A percentile compares a stretch with the other conserved stretches of the same genome.
phyloP scores from a whole-genome alignment of 2,888 invertebrate species.

The Chydorus sphaericus region DNA sequence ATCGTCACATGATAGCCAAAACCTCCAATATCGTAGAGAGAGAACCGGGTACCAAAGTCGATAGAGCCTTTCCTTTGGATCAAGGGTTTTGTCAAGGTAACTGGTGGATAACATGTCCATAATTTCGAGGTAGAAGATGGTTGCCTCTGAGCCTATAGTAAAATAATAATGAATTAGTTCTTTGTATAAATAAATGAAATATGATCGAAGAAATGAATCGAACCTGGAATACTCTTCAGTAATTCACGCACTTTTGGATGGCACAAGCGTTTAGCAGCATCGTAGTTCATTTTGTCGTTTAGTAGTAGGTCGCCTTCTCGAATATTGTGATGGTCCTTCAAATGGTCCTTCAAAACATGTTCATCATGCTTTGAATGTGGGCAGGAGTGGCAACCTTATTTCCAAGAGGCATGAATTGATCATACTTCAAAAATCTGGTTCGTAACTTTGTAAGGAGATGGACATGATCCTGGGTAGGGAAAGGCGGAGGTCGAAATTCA shows the following conservation, averaged over 20 bases:
- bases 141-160: no score
- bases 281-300: constrained; percentile 8
- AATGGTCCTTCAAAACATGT: background rate
- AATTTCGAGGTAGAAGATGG: background rate
- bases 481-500: background rate
- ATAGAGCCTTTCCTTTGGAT: background rate
- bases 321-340: background rate
- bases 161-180: no score
- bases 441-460: background rate
- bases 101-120: background rate
- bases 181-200: no score
- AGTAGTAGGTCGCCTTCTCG: background rate
- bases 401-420: background rate
- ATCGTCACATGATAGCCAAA: background rate
- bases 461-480: background rate
- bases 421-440: background rate
- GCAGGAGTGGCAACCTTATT: background rate
- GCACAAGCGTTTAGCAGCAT: background rate
- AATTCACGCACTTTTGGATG: background rate
- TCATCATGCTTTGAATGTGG: background rate
- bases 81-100: background rate
- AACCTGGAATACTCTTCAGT: background rate
- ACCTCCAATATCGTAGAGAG: background rate
- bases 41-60: background rate
- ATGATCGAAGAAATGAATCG: no score